Conservation (phyloP, 2,888 invertebrate species). For the Caenorhabditis plicata region DNA sequence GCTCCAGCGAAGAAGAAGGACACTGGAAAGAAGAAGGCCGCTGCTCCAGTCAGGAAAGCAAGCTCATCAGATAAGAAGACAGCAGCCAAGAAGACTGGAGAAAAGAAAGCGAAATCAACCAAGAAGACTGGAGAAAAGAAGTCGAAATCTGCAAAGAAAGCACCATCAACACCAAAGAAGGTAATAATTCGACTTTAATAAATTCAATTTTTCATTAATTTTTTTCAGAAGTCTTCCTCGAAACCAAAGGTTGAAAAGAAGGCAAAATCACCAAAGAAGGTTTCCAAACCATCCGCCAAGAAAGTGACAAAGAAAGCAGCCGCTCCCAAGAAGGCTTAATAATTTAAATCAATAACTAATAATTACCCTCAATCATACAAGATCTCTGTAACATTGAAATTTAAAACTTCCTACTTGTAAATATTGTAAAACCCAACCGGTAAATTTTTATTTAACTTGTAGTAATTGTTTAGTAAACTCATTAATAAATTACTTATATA, state of each 20-base stretch:
- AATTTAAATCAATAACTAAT: too few relatives aligned
- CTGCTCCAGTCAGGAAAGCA: slow-evolving; percentile 6
- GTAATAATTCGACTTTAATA: too few relatives aligned
- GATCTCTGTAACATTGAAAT: too few relatives aligned
- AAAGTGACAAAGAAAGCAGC: slow-evolving; percentile 14
- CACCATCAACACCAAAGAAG: slow-evolving; percentile 16
- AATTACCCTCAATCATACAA: too few relatives aligned
- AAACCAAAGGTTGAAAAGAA: slow-evolving; percentile 41
- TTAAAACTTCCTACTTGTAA: too few relatives aligned
- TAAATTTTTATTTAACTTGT: too few relatives aligned
- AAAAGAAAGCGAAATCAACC: slow-evolving; percentile 11
- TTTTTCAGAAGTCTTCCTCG: background rate
- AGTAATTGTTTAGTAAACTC: too few relatives aligned
- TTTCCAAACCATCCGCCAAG: slow-evolving; percentile 30
- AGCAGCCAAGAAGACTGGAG: slow-evolving; percentile 3
- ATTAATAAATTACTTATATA: too few relatives aligned
- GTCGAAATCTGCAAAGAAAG: slow-evolving; percentile 1
- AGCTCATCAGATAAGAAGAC: background rate
- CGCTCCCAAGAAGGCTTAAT: slow-evolving; percentile 22
- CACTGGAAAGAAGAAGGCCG: slow-evolving; percentile 19
- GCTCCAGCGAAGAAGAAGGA: slow-evolving; percentile 32
- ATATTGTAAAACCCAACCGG: too few relatives aligned
- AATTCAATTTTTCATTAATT: too few relatives aligned
- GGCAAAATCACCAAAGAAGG: slow-evolving; percentile 37
- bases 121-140: slow-evolving; percentile 4